Conservation (phyloP, 2,888 invertebrate species). For the Aromia moschata region DNA sequence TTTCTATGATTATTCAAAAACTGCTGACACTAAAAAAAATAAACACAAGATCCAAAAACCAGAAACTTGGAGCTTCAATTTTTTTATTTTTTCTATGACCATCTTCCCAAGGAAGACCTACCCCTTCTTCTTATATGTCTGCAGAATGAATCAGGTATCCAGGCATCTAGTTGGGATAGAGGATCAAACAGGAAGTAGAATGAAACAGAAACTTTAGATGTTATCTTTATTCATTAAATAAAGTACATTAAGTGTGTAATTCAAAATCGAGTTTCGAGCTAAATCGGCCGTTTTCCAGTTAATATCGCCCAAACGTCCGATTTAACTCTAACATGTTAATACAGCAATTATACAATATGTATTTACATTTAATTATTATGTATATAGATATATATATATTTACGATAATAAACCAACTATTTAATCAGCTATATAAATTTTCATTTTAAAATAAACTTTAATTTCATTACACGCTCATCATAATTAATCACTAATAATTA, state of each 20-base stretch:
- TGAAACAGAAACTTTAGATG: conserved; percentile 16
- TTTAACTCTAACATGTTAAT: conserved; percentile 37
- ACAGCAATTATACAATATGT: conserved; percentile 49
- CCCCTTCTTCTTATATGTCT: too few relatives aligned
- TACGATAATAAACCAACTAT: conserved; percentile 37
- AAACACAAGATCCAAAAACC: too few relatives aligned
- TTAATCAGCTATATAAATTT: conserved; percentile 38
- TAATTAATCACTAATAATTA: conserved; percentile 44
- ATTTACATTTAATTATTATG: conserved; percentile 43
- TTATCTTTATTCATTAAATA: conserved; percentile 56
- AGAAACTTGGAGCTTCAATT: too few relatives aligned
- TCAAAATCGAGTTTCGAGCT: conserved; percentile 46
- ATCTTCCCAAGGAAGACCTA: too few relatives aligned
- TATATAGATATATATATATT: conserved; percentile 30
- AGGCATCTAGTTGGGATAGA: too few relatives aligned
- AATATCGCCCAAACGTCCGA: conserved; percentile 21
- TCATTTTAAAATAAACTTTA: conserved; percentile 38
- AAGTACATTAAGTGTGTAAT: conserved; percentile 59
- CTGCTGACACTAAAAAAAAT: too few relatives aligned
- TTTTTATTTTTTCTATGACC: too few relatives aligned
- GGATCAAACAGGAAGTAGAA: too few relatives aligned
- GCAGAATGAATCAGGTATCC: too few relatives aligned
- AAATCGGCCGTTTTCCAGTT: conserved; percentile 32
- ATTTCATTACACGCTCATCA: conserved; percentile 38
- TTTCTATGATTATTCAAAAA: too few relatives aligned